Conservation (phyloP, 2,113 vertebrate genomes). For the Hyperopisus bebe region DNA sequence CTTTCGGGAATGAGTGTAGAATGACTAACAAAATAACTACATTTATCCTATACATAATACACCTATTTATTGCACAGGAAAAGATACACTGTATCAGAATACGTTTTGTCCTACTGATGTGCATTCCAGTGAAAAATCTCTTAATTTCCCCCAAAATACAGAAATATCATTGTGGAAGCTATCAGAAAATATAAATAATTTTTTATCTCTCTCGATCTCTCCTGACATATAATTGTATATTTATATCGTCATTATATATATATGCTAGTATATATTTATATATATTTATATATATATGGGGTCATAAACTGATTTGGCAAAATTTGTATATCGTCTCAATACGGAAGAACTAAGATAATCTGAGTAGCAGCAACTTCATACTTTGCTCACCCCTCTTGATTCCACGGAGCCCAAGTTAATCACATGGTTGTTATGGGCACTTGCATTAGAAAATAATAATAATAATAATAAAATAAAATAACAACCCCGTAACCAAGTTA, state of each 20-base stretch:
- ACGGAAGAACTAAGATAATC: constrained; percentile 77
- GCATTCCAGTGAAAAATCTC: constrained; percentile 58
- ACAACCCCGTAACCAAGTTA: constrained; percentile 53
- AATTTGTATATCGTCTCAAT: constrained; percentile 54
- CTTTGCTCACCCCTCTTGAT: constrained; percentile 99
- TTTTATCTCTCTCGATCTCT: constrained; percentile 22
- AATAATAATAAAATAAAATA: constrained; percentile 41
- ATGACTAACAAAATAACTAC: constrained; percentile 45
- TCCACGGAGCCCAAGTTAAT: constrained; percentile 78
- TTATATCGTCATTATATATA: background rate
- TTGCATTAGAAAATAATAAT: constrained; percentile 44
- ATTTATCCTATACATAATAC: constrained; percentile 70
- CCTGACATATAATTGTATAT: constrained; percentile 25
- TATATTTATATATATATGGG: constrained; percentile 36
- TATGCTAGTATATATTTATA: constrained; percentile 17
- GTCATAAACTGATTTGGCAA: constrained; percentile 41
- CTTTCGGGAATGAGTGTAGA: constrained; percentile 34
- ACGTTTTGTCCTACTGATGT: constrained; percentile 69
- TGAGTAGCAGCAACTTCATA: constrained; percentile 97
- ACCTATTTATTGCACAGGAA: constrained; percentile 74
- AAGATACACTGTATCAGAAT: constrained; percentile 67
- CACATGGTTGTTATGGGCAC: constrained; percentile 60
- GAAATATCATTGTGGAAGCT: constrained; percentile 49
- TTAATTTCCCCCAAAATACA: constrained; percentile 43
- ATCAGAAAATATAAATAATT: constrained; percentile 51